Evolutionary conservation across 2,113 vertebrate species (phyloP), one percentile per base, ranked within the genome.

Genomic region (Elephantulus edwardii): DNA sequence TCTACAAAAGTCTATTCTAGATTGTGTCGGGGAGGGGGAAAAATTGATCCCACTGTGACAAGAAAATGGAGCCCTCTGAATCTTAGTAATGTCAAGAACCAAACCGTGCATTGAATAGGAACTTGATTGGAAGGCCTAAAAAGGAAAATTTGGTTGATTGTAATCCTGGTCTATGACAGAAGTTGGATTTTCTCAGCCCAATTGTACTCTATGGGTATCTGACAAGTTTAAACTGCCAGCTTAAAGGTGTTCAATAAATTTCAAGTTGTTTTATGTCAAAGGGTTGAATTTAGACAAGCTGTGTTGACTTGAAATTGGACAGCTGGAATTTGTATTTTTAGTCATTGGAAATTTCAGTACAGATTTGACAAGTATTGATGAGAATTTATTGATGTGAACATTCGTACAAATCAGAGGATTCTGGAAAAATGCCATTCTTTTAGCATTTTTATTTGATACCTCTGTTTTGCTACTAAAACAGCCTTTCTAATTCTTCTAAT

Each of bases 191-290:
- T 94, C 84, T 88, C 79, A 82, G 90, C 24, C 52, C 93, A 92
- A 26, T 96, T 94, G 85, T 87, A 82, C 80, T 58, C 92, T 81
- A 60, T 6, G 13, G 85, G 89, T 92, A 93, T 92, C 86, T 88
- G 93, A 95, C 94, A 96, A 90, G 94, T 96, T 86, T 91, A 95
- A 95, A 87, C 86, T 93, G 87, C 84, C 91, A 95, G 91, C 94
- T 96, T 96, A 93, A 90, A 95, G 62, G 35, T 79, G 35, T 91
- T 97, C 93, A 94, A 95, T 95, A 95, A 71, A 93, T 97, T 97
- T 95, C 90, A 93, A 94, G 94, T 96, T 44, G 58, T 8, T 96
- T 91, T 82, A 72, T 97, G 93, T 96, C 96, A 97, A 95, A 97
- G n/a, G 79, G 50, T 79, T 95, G 92, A 91, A 93, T 95, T 97